A percentile compares a stretch with the other conserved stretches of the same genome.
Conservation (phyloP, 2,797 vertebrate genomes). For the Muraenolepis orangiensis region DNA sequence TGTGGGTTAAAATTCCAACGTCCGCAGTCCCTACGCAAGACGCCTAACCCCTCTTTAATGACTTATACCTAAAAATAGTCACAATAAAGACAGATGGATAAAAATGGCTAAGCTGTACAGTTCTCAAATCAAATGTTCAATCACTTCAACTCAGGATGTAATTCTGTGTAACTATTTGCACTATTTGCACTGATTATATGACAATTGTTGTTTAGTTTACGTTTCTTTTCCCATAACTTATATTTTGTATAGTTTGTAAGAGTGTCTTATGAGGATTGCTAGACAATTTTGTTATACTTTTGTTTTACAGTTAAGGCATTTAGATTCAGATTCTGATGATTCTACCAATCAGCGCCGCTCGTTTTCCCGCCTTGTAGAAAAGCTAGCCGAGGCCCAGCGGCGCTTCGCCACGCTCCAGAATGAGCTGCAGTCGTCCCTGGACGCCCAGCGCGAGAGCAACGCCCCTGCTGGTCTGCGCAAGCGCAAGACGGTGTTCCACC, state of each 20-base stretch:
- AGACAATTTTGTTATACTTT: no score
- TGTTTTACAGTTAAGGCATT: no score
- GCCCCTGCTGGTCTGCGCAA: constrained; percentile 78
- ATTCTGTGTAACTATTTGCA: no score
- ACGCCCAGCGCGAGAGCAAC: constrained; percentile 87
- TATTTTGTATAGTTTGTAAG: no score
- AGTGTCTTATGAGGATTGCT: no score
- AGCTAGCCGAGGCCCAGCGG: constrained; percentile 94
- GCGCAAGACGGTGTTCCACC: constrained; percentile 88
- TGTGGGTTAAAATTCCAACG: not conserved
- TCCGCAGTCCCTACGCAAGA: not conserved
- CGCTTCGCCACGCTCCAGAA: constrained; percentile 93
- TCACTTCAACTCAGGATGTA: not conserved
- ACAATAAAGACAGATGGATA: not conserved
- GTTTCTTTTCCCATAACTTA: no score
- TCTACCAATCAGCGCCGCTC: no score
- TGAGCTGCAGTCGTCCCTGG: constrained; percentile 92
- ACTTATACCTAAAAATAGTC: not conserved
- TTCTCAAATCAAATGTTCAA: not conserved
- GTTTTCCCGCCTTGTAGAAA: constrained; percentile 72
- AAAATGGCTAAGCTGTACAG: not conserved
- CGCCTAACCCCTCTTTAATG: not conserved
- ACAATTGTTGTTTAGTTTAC: no score
- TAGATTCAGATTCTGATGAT: no score
- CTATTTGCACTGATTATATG: no score